These are phyloP conservation scores for Phaenicophaeus curvirostris DNA, from an alignment of 2,797 vertebrate species.

Conservation along the genomic window DNA sequence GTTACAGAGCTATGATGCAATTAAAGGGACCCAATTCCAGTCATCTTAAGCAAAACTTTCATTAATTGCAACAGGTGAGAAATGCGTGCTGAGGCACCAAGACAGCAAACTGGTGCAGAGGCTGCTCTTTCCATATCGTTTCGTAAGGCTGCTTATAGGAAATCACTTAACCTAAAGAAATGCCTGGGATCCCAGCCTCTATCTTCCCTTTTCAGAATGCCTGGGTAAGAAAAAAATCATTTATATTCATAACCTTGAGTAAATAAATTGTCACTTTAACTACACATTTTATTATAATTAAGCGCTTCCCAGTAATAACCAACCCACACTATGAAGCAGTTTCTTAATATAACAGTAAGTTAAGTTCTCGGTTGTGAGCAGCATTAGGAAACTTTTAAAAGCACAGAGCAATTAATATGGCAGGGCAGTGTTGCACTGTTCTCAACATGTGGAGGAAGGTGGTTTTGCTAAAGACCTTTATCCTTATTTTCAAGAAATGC, in stretches of 20 bases:
- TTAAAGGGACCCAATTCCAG: neutral
- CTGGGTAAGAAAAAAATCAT: neutral
- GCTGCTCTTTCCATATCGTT: neutral
- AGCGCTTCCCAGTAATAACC: neutral
- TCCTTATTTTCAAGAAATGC: neutral
- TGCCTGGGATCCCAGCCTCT: neutral
- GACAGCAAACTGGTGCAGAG: neutral
- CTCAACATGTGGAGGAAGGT: neutral
- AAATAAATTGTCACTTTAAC: constrained; percentile 42
- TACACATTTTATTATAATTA: constrained; percentile 25
- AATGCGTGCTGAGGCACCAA: rapidly evolving
- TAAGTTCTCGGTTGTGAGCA: neutral
- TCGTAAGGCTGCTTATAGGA: neutral
- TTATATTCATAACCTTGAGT: constrained; percentile 3
- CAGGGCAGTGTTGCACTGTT: rapidly evolving
- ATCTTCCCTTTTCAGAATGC: neutral
- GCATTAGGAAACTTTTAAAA: neutral
- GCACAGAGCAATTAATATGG: neutral
- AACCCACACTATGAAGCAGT: neutral
- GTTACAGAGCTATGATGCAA: neutral
- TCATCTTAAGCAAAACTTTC: neutral
- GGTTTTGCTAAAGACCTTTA: neutral
- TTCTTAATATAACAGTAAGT: neutral
- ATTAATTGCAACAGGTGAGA: neutral
- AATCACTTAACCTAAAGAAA: neutral